Evolutionary conservation across 2,888 invertebrate genomes (phyloP).

Genomic region (Pycnomerus fuliginosus): DNA sequence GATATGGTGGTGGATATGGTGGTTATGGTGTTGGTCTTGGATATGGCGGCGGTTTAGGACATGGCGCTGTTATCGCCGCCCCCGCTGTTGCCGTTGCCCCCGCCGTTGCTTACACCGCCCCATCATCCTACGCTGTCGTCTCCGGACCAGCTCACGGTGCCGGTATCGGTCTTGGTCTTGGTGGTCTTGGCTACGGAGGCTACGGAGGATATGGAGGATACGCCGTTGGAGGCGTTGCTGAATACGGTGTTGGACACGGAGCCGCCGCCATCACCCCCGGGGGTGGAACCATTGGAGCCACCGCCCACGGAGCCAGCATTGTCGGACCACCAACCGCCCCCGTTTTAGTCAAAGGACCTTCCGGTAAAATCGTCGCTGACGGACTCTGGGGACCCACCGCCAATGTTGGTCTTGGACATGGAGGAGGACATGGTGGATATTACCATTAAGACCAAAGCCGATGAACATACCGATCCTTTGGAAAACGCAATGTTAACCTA

Average conservation of each 20-base stretch:
- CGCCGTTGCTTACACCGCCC: constrained; percentile 9
- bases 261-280: constrained; percentile 19
- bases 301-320: constrained; percentile 41
- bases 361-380: constrained; percentile 38
- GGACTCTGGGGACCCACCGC: constrained; percentile 38
- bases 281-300: constrained; percentile 33
- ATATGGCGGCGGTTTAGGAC: constrained; percentile 1
- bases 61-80: constrained; percentile 2
- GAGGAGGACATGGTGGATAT: no score
- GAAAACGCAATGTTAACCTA: no score
- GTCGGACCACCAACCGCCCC: constrained; percentile 41
- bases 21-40: constrained; percentile 11
- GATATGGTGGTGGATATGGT: background rate
- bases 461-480: no score
- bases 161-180: constrained; percentile 5
- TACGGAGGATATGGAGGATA: constrained; percentile 9
- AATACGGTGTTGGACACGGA: constrained; percentile 14
- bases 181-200: constrained; percentile 10
- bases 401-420: constrained; percentile 19
- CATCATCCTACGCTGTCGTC: constrained; percentile 7
- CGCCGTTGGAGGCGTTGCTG: constrained; percentile 24
- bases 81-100: constrained; percentile 14
- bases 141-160: constrained; percentile 6
- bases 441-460: no score
- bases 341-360: constrained; percentile 37